Evolutionary conservation across 2,888 invertebrate genomes (phyloP).

Genomic region (Ennomos erosarius): DNA sequence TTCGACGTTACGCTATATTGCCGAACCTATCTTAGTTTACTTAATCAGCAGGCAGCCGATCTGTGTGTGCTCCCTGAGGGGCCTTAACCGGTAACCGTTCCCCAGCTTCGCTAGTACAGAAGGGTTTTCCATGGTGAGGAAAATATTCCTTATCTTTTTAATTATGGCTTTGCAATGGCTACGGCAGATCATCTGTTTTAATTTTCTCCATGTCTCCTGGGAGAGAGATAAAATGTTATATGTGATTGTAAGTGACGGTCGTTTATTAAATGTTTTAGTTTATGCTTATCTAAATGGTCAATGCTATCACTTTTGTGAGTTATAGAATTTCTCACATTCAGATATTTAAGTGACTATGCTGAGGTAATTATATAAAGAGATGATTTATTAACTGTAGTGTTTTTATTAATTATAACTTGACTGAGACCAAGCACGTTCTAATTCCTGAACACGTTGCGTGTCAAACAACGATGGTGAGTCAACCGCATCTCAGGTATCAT

Average conservation of each 20-base stretch:
- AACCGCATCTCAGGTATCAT: no score
- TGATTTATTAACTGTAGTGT: no score
- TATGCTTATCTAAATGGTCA: neutral
- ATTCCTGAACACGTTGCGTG: no score
- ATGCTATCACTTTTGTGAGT: neutral
- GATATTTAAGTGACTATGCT: no score
- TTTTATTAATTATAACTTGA: no score
- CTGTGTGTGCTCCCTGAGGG: conserved; percentile 73
- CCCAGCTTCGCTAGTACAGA: conserved; percentile 51
- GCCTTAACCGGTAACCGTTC: conserved; percentile 76
- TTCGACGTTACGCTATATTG: conserved; percentile 77
- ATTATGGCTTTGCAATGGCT: conserved; percentile 76
- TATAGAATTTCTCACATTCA: conserved; percentile 10
- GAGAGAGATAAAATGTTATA: conserved; percentile 53
- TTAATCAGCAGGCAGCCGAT: conserved; percentile 79
- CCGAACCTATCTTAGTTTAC: conserved; percentile 84
- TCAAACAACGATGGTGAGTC: no score
- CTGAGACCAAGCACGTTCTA: no score
- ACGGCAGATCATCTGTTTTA: conserved; percentile 82
- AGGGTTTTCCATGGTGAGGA: conserved; percentile 74
- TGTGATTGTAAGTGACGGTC: conserved; percentile 33
- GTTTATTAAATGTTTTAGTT: conserved; percentile 25
- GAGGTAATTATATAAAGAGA: no score
- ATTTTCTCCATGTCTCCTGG: conserved; percentile 71
- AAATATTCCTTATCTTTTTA: conserved; percentile 85